phyloP scores from a whole-genome alignment of 2,113 vertebrate species.

The Perccottus glenii region DNA sequence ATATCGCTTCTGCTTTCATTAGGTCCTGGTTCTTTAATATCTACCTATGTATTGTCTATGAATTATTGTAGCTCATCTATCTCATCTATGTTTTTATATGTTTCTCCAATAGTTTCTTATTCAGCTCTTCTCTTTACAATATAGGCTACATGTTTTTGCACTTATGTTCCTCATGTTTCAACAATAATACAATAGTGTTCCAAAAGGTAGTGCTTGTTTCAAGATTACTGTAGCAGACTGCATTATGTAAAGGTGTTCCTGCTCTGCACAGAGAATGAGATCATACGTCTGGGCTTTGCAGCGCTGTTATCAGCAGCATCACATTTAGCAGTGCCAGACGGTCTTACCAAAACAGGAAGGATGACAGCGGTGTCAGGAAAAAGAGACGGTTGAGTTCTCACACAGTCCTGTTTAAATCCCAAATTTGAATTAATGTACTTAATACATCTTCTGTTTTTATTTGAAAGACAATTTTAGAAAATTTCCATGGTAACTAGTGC shows the following conservation, averaged over 20 bases:
- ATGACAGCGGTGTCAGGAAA: conserved; percentile 45
- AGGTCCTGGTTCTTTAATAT: no score
- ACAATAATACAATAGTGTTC: not conserved
- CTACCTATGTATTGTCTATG: not conserved
- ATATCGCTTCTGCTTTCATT: no score
- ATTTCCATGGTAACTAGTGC: conserved; percentile 5
- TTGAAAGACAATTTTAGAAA: conserved; percentile 4
- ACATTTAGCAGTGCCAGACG: conserved; percentile 18
- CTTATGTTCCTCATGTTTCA: not conserved
- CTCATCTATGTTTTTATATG: not conserved
- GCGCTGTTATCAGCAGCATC: conserved; percentile 11
- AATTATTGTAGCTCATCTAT: not conserved
- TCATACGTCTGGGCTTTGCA: not conserved
- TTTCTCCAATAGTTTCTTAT: no score
- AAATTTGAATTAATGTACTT: not conserved
- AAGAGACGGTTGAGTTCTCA: conserved; percentile 16
- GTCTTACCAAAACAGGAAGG: conserved; percentile 69
- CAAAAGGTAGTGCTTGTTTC: not conserved
- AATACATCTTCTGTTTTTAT: conserved; percentile 7
- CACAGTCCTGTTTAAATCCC: not conserved
- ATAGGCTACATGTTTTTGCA: conserved; percentile 1
- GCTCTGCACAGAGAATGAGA: conserved; percentile 15
- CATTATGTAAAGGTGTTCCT: conserved; percentile 9
- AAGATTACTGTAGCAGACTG: not conserved
- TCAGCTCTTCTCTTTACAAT: no score